These are phyloP conservation scores for Halcyon badia DNA, from an alignment of 2,797 vertebrate genomes.

Conservation along the genomic window DNA sequence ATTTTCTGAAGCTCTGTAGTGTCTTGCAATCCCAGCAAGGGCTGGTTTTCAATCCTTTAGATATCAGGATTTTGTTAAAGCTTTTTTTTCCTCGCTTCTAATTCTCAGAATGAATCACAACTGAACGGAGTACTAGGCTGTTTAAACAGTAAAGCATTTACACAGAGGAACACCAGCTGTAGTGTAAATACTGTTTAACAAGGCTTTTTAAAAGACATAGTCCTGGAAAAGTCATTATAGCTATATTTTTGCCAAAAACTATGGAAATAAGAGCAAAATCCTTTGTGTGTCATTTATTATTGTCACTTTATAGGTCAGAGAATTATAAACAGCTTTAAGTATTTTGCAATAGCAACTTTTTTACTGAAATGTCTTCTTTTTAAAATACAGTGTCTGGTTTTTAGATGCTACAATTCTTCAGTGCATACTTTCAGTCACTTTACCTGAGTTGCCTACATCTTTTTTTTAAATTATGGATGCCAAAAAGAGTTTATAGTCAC, in stretches of 20 bases:
- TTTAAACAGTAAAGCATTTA: slow-evolving; percentile 54
- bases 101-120: slow-evolving; percentile 36
- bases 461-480: background rate
- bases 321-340: slow-evolving; percentile 67
- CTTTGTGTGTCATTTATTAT: slow-evolving; percentile 61
- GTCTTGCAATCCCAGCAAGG: background rate
- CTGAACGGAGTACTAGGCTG: slow-evolving; percentile 11
- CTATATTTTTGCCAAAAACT: slow-evolving; percentile 60
- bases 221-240: slow-evolving; percentile 69
- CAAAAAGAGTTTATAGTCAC: slow-evolving; percentile 23
- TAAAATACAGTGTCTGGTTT: slow-evolving; percentile 3
- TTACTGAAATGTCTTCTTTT: slow-evolving; percentile 10
- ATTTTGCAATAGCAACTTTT: slow-evolving; percentile 51
- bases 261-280: slow-evolving; percentile 61
- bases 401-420: slow-evolving; percentile 1
- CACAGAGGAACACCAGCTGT: slow-evolving; percentile 32
- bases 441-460: background rate
- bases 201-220: slow-evolving; percentile 17
- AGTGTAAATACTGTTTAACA: slow-evolving; percentile 55
- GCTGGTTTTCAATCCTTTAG: slow-evolving; percentile 24
- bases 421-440: slow-evolving; percentile 12
- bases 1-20: background rate
- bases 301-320: slow-evolving; percentile 64
- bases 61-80: slow-evolving; percentile 41
- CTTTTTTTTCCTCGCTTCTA: background rate